Percentiles rank a stretch among this genome's conserved stretches.
phyloP scores from a whole-genome alignment of 30 jellyfish, hydroid and myxozoan species.

The Catostylus mosaicus region DNA sequence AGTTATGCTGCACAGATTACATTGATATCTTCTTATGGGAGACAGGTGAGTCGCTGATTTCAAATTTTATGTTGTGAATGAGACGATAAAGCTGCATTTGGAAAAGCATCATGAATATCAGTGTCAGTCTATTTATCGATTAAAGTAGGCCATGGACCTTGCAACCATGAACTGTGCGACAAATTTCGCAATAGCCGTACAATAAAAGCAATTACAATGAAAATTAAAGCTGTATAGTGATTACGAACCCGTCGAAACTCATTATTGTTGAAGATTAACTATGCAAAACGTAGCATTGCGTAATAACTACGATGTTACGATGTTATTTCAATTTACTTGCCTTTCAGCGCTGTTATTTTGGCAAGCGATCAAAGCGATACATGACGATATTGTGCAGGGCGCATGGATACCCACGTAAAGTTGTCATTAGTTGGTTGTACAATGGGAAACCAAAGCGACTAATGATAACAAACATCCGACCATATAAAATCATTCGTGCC shows the following conservation, averaged over 20 bases:
- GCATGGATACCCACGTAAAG: conserved; percentile 29
- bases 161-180: no score
- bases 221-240: no score
- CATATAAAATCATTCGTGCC: background rate
- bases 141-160: no score
- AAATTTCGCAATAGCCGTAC: no score
- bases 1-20: conserved; percentile 28
- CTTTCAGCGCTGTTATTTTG: conserved; percentile 35
- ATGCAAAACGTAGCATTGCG: background rate
- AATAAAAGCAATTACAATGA: no score
- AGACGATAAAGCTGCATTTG: no score
- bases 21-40: background rate
- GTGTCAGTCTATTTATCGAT: no score
- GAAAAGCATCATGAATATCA: no score
- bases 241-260: no score
- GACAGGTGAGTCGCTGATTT: conserved; percentile 46
- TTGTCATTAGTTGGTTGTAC: conserved; percentile 7
- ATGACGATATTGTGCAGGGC: conserved; percentile 4
- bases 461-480: conserved; percentile 1
- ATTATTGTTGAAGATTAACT: no score
- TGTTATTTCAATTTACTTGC: background rate
- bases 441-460: conserved; percentile 4
- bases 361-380: conserved; percentile 10
- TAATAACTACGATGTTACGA: background rate
- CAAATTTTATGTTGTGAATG: no score